phyloP scores from a whole-genome alignment of 2,113 vertebrate genomes.

The Cariama cristata region DNA sequence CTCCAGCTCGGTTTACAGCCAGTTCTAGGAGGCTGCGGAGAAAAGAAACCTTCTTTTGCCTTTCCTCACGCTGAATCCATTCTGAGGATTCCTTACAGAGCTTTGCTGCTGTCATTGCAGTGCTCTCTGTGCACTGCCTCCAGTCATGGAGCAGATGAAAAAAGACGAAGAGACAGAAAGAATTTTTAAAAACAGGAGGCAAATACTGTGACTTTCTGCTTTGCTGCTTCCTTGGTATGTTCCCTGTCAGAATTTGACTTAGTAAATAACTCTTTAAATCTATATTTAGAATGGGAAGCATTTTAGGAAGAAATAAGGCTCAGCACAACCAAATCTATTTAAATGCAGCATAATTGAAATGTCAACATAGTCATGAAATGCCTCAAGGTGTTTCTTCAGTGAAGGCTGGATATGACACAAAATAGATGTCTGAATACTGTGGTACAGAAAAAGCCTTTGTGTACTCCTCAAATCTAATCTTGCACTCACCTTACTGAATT shows the following conservation, averaged over 20 bases:
- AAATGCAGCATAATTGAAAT: slow-evolving; percentile 53
- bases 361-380: slow-evolving; percentile 15
- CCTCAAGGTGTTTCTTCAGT: slow-evolving; percentile 30
- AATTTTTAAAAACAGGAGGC: neutral
- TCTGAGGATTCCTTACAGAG: neutral
- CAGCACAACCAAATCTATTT: slow-evolving; percentile 18
- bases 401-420: neutral
- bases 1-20: neutral
- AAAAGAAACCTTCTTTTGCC: neutral
- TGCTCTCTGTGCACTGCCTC: neutral
- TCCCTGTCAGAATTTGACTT: neutral
- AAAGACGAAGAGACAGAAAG: neutral
- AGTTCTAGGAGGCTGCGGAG: neutral
- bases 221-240: neutral
- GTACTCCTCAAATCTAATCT: neutral
- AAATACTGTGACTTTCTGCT: slow-evolving; percentile 16
- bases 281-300: neutral
- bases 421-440: neutral
- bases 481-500: fast-evolving
- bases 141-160: slow-evolving; percentile 10
- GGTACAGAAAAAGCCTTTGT: neutral
- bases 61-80: fast-evolving
- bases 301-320: slow-evolving; percentile 28
- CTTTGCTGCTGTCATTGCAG: neutral
- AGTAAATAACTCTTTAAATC: neutral